phyloP scores from a whole-genome alignment of 2,888 invertebrate genomes.

The Pegoplata infirma region DNA sequence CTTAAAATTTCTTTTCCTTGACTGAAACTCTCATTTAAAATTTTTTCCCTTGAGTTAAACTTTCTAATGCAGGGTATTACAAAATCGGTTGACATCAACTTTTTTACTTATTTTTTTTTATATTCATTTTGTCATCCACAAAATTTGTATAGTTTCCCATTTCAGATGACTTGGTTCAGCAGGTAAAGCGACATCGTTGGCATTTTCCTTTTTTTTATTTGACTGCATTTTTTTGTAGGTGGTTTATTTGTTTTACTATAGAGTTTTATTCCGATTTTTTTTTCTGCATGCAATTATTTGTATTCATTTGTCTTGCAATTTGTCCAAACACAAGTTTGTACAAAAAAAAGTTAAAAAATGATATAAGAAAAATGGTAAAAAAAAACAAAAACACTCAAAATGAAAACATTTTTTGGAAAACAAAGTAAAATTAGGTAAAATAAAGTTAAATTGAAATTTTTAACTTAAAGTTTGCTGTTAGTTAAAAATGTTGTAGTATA shows the following conservation, averaged over 20 bases:
- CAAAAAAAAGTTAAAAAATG: not conserved
- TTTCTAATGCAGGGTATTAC: no score
- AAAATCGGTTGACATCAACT: no score
- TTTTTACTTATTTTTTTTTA: no score
- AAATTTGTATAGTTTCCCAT: not conserved
- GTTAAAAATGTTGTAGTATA: not conserved
- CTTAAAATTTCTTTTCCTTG: no score
- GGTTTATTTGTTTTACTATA: slow-evolving; percentile 1
- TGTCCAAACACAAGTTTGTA: not conserved
- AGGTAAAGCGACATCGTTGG: not conserved
- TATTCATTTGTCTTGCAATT: slow-evolving; percentile 26
- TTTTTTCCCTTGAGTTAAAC: no score
- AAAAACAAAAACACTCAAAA: not conserved
- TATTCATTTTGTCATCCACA: not conserved
- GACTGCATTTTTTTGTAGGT: not conserved
- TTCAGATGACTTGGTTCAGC: not conserved
- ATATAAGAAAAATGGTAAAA: slow-evolving; percentile 13
- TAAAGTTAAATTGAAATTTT: not conserved
- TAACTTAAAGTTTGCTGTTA: not conserved
- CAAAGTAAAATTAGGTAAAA: not conserved
- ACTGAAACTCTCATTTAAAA: no score
- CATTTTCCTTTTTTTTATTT: not conserved
- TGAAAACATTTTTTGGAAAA: no score
- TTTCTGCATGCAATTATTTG: slow-evolving; percentile 24
- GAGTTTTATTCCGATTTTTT: no score